A percentile compares a stretch with the other conserved stretches of the same genome.
phyloP scores from a whole-genome alignment of 2,888 invertebrate species.

The Pogonocherus hispidulus region DNA sequence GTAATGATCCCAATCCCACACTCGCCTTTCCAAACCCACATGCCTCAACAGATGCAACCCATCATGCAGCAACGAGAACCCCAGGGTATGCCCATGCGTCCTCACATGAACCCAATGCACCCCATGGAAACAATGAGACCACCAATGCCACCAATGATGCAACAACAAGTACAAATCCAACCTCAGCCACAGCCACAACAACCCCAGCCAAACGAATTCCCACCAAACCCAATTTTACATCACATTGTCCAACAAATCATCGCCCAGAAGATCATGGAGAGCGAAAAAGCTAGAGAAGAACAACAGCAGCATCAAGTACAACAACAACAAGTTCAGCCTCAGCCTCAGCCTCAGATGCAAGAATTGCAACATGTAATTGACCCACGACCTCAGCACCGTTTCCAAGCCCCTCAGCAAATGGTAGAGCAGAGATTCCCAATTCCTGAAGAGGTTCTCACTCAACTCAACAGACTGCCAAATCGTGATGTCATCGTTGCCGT shows the following conservation, averaged over 20 bases:
- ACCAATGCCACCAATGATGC: constrained; percentile 64
- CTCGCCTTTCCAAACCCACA: constrained; percentile 64
- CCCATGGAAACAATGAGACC: constrained; percentile 72
- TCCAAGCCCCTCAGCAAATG: constrained; percentile 31
- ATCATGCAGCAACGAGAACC: constrained; percentile 47
- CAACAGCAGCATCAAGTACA: constrained; percentile 60
- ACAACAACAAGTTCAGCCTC: constrained; percentile 48
- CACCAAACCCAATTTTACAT: constrained; percentile 68
- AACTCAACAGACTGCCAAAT: constrained; percentile 65
- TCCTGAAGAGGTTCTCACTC: constrained; percentile 67
- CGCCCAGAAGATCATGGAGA: constrained; percentile 65
- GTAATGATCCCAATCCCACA: constrained; percentile 67
- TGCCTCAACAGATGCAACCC: constrained; percentile 63
- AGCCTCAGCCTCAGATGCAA: constrained; percentile 16
- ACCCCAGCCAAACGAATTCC: constrained; percentile 56
- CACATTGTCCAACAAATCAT: constrained; percentile 68
- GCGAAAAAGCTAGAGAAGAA: constrained; percentile 61
- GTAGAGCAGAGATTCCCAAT: constrained; percentile 67
- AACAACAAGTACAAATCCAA: constrained; percentile 31
- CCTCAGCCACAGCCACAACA: constrained; percentile 55
- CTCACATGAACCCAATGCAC: constrained; percentile 64
- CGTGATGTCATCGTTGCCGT: constrained; percentile 66
- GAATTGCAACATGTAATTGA: constrained; percentile 45
- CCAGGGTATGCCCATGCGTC: constrained; percentile 37
- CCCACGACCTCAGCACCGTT: constrained; percentile 39